Evolutionary conservation across 2,888 invertebrate genomes (phyloP), one percentile per base, ranked within the genome.

Genomic region (Protophormia terraenovae): DNA sequence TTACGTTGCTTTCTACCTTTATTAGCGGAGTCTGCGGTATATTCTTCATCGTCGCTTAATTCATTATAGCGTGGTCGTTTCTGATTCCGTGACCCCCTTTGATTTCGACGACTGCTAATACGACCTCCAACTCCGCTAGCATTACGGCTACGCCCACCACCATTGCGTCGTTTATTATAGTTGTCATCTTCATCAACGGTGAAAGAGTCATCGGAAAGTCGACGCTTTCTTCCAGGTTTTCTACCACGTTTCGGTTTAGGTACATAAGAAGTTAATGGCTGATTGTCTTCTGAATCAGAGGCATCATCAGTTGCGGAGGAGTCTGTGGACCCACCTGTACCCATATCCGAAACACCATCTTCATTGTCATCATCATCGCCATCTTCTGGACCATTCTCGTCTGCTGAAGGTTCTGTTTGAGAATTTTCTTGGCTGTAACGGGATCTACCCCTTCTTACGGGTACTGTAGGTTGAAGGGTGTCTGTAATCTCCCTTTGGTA

Each of bases 11-110:
- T 89, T 81, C 87, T 88, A 7, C 82, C 83, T 60, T 87, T 82
- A 50, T 86, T 87, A 69, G 86, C 86, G 4, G 87, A 81, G 3
- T 85, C 81, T 29, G 82, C 84, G n/a, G 80, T 72, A 73, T 86
- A 83, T 29, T 91, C 92, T 66, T 94, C 94, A 85, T 94, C 94
- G 84, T 94, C 94, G 86, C 94, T 94, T 89, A 94, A 94, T 90
- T 95, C 95, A 93, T 95, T 94, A 92, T 95, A 95, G 10, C 93
- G 93, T 1, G 93, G 93, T 0, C 94, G 93, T 86, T 94, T 94
- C 47, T 92, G 91, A 80, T 92, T 92, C 14, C 94, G 90, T 19
- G 90, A 90, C 16, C 89, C 89, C 67, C 90, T 90, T 45, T 90
- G 90, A 27, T 72, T 87, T n/a, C 87, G 85, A 10, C 83, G 75